Percentiles rank a stretch among this genome's conserved stretches.
Conservation (phyloP, 35 echinoderm and acorn worm species). For the Apostichopus californicus region DNA sequence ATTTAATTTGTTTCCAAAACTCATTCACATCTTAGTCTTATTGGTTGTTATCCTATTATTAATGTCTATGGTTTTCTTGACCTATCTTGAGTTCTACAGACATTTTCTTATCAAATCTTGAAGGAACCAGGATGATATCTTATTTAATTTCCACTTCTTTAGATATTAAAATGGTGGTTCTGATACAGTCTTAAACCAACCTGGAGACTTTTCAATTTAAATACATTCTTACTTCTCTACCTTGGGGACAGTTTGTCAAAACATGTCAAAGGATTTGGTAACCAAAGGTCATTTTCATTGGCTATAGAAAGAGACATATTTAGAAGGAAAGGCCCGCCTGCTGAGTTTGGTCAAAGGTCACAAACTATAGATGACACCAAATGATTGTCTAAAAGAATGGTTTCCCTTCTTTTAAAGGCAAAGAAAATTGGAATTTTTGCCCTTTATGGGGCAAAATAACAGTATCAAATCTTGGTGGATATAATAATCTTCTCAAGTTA, state of each 20-base stretch:
- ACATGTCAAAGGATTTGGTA: neutral
- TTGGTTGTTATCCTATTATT: no score
- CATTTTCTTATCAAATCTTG: no score
- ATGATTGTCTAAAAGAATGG: neutral
- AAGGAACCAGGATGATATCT: no score
- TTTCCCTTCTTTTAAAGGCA: neutral
- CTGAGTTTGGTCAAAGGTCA: neutral
- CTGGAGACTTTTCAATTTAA: neutral
- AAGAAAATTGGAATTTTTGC: neutral
- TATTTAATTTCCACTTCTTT: no score
- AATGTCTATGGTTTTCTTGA: no score
- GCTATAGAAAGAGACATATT: neutral
- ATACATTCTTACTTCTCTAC: neutral
- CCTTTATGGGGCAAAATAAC: neutral
- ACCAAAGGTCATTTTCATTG: neutral
- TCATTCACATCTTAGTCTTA: no score
- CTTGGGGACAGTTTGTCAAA: neutral
- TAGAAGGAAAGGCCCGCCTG: neutral
- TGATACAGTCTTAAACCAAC: neutral
- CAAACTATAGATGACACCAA: neutral
- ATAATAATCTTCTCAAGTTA: no score
- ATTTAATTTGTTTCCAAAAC: no score
- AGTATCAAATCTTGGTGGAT: neutral
- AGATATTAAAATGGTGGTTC: no score
- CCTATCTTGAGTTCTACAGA: no score